Evolutionary conservation across 2,888 invertebrate species (phyloP), one percentile per base, ranked within the genome.

Genomic region (Corbicula japonica): DNA sequence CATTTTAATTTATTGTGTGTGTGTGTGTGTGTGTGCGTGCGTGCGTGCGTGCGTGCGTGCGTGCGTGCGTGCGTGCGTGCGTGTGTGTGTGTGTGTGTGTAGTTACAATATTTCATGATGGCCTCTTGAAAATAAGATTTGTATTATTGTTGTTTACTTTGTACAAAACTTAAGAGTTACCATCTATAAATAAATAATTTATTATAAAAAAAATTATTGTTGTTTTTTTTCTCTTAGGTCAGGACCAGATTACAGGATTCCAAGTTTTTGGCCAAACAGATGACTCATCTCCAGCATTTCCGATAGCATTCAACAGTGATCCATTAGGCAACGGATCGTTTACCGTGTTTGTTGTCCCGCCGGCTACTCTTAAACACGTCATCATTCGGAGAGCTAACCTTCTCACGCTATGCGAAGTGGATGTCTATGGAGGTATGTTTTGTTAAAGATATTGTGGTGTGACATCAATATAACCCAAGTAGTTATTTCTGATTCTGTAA

Each of bases 321-420:
- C 8, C 34, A 15, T 46, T n/a, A 12, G 48, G 46, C 12, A 50
- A 5, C 46, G 46, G 63, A 21, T 3, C 34, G 10, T 65, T 32
- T 18, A 48, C 30, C 6, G 48, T 65, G 6, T 34, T 21, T 23
- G 34, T 65, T 18, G 48, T 48, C 1, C 63, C 63, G 15, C 46
- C 63, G 21, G 21, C 30, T 34, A 28, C 21, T 4, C n/a, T 32
- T n/a, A 46, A 23, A 23, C n/a, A 46, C 23, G 35, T 65, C 12
- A 34, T 34, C 4, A 21, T 65, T 0, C 26, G 34, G 32, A 48
- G 63, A 21, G 15, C 30, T 10, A 10, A 26, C 30, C 15, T 65
- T 5, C 30, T 65, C 1, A 65, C 63, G 8, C 46, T 65, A 21
- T 65, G 63, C 34, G 63, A 65, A 30, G 63, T 65, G 15, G 63